phyloP scores from a whole-genome alignment of 1,140 invertebrate species.

The Amyelois transitella region DNA sequence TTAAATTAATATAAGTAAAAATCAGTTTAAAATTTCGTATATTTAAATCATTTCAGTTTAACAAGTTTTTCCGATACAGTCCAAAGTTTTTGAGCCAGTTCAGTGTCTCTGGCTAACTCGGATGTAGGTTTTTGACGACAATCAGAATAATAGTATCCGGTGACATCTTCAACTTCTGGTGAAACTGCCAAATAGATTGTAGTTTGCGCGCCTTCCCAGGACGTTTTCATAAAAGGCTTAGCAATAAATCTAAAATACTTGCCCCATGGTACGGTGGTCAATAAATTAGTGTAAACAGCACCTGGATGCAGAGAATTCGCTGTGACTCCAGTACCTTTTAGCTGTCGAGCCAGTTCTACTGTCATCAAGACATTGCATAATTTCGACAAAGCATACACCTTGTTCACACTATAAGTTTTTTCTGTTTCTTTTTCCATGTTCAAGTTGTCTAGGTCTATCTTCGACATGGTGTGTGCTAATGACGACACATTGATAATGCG shows the following conservation, averaged over 20 bases:
- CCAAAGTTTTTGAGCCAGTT: slow-evolving; percentile 3
- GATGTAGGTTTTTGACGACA: slow-evolving; percentile 47
- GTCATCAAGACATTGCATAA: background rate
- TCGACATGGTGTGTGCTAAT: slow-evolving; percentile 79
- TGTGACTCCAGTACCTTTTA: background rate
- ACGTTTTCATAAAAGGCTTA: slow-evolving; percentile 24
- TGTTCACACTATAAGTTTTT: too few species aligned
- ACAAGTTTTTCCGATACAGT: slow-evolving; percentile 52
- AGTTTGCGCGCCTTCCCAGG: slow-evolving; percentile 44
- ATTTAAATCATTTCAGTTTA: too few species aligned
- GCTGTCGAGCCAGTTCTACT: background rate
- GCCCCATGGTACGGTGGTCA: background rate
- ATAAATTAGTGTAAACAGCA: background rate
- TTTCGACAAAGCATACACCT: background rate
- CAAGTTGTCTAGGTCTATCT: slow-evolving; percentile 82
- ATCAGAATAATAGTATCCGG: slow-evolving; percentile 75
- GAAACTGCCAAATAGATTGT: slow-evolving; percentile 71
- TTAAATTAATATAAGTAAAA: too few species aligned
- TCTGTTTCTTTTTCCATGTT: slow-evolving; percentile 73
- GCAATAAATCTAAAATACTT: background rate
- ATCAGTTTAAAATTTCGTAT: too few species aligned
- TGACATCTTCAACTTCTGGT: slow-evolving; percentile 63
- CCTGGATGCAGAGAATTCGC: background rate
- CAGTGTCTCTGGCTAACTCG: slow-evolving; percentile 28
- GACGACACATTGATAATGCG: slow-evolving; percentile 90